Percentiles rank a stretch among this genome's conserved stretches.
Evolutionary conservation across 2,888 invertebrate species (phyloP).

Genomic region (Harpalus rufipes): DNA sequence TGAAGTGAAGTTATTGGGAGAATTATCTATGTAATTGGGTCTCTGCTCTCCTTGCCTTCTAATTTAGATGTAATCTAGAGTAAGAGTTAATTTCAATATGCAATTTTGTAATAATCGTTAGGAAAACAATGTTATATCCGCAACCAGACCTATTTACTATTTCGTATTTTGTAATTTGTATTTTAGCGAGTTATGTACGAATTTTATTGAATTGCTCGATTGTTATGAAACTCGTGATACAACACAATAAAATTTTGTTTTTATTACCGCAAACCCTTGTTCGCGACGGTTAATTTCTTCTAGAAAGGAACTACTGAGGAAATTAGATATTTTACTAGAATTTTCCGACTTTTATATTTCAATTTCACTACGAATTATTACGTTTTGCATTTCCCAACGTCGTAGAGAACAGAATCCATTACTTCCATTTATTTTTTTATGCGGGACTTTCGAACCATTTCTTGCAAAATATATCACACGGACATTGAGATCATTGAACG

Average conservation of each 20-base stretch:
- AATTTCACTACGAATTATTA: not conserved
- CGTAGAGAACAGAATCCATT: not conserved
- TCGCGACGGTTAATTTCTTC: not conserved
- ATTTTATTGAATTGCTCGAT: conserved; percentile 17
- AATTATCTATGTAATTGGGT: conserved; percentile 60
- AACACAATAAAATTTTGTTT: conserved; percentile 13
- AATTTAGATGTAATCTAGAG: conserved; percentile 61
- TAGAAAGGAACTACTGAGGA: not conserved
- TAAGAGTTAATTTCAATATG: conserved; percentile 56
- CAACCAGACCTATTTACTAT: not conserved
- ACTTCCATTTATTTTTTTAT: not conserved
- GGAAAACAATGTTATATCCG: conserved; percentile 45
- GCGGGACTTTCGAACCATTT: not conserved
- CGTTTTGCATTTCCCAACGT: not conserved
- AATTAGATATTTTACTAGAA: conserved; percentile 4
- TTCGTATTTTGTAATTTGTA: conserved; percentile 7
- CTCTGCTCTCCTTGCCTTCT: conserved; percentile 34
- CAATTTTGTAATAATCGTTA: conserved; percentile 60
- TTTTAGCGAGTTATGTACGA: not conserved
- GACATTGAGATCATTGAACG: no score
- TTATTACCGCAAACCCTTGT: not conserved
- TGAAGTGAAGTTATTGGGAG: conserved; percentile 55
- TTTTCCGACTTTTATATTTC: conserved; percentile 6
- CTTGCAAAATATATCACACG: not conserved
- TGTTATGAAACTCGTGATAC: conserved; percentile 20